A percentile compares a stretch with the other conserved stretches of the same genome.
Evolutionary conservation across 2,888 invertebrate species (phyloP).

Genomic region (Sphinx pinastri): DNA sequence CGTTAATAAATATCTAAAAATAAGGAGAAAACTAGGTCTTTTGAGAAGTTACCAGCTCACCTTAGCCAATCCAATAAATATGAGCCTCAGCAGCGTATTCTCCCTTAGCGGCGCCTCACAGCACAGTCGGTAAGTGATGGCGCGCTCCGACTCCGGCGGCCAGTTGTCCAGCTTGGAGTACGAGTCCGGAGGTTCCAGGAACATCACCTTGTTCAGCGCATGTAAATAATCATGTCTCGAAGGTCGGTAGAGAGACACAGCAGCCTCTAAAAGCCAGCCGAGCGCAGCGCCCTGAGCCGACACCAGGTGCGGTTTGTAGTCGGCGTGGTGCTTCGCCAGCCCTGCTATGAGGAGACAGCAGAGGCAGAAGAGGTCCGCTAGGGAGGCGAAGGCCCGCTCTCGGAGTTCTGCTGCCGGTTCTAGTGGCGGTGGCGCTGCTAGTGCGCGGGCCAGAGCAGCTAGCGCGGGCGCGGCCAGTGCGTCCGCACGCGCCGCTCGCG

Average conservation of each 20-base stretch:
- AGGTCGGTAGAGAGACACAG: slow-evolving; percentile 89
- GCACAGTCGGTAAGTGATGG: slow-evolving; percentile 89
- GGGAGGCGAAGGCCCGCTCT: slow-evolving; percentile 92
- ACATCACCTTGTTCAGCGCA: slow-evolving; percentile 90
- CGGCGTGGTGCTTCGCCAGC: slow-evolving; percentile 78
- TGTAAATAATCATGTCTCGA: slow-evolving; percentile 89
- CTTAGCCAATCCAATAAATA: slow-evolving; percentile 91
- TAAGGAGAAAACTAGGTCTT: too few species aligned
- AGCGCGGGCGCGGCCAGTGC: slow-evolving; percentile 87
- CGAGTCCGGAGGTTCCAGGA: slow-evolving; percentile 90
- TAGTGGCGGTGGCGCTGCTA: slow-evolving; percentile 86
- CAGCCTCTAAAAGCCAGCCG: slow-evolving; percentile 94
- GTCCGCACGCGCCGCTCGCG: slow-evolving; percentile 91
- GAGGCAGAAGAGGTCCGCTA: slow-evolving; percentile 93
- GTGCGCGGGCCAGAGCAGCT: slow-evolving; percentile 89
- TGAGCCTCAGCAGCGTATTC: slow-evolving; percentile 91
- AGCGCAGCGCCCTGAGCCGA: slow-evolving; percentile 93
- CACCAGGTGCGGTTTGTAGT: slow-evolving; percentile 65
- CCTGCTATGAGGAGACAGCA: slow-evolving; percentile 92
- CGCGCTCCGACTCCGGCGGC: slow-evolving; percentile 96
- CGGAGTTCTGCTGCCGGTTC: slow-evolving; percentile 80
- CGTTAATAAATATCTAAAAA: too few species aligned
- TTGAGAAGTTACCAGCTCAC: slow-evolving; percentile 47
- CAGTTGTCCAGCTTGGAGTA: slow-evolving; percentile 94
- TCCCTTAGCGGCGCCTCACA: slow-evolving; percentile 95